Base-by-base conservation (phyloP, 2,113 vertebrate genomes). In the Poeciliopsis turrubarensis region DNA sequence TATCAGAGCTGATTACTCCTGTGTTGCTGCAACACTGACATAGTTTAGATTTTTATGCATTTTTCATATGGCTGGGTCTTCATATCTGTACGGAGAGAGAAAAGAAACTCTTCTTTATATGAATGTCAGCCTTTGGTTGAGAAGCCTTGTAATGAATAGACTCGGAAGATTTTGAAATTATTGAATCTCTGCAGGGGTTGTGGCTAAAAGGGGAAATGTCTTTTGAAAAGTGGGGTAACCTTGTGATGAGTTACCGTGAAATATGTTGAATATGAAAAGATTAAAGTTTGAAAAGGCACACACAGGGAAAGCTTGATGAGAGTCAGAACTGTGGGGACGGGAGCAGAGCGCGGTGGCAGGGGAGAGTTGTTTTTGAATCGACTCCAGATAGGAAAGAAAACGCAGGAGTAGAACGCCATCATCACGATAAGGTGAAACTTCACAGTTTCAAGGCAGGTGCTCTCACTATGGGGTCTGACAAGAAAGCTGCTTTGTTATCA, bases 201-300 rank as follows among this genome's bases (percentile, higher is more conserved):
- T 75, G 77, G 81, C 79, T 68, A 77, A 73, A 84, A 77, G 69
- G 69, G 68, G 72, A 81, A 61, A 72, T 68, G 31, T 80, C 68
- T 77, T 86, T 87, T 87, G 79, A 78, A 87, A 87, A 83, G 25
- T 39, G 70, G 71, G 69, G 84, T 86, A 87, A 87, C 87, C 86
- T 90, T 81, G 83, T 87, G 85, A 79, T 54, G 70, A 87, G 72
- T 68, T 19, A 73, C 73, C 57, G 68, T 76, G 82, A 88, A 87
- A 83, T 64, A 68, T 87, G 88, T 89, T 90, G 82, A 90, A 87
- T 89, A 68, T 82, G 83, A 89, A 79, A 85, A 91, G 89, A 91
- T 93, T 93, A 91, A 93, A 91, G 87, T 91, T 92, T 86, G 83
- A 91, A 79, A 61, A 91, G 87, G 81, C 41, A 51, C 82, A 61